These are phyloP conservation scores for Cherax destructor DNA, from an alignment of 1,140 invertebrate genomes.

Conservation along the genomic window DNA sequence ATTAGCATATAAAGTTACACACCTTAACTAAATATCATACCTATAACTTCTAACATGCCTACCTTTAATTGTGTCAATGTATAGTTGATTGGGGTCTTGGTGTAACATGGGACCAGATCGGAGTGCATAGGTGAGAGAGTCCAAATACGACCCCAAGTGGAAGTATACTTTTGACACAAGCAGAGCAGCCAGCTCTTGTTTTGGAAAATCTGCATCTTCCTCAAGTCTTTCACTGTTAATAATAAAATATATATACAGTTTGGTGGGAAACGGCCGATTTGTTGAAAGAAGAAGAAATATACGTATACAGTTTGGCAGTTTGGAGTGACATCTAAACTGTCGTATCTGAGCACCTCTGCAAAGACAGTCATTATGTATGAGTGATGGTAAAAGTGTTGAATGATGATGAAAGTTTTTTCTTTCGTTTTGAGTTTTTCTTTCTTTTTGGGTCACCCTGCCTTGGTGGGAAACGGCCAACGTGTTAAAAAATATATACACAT, in stretches of 20 bases:
- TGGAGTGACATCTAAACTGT: too few relatives aligned
- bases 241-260: background rate
- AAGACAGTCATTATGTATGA: too few relatives aligned
- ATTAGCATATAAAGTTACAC: background rate
- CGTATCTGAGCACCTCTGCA: too few relatives aligned
- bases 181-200: conserved; percentile 94
- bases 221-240: conserved; percentile 90
- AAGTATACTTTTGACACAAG: conserved; percentile 99
- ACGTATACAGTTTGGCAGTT: too few relatives aligned
- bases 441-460: too few relatives aligned
- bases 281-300: too few relatives aligned
- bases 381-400: too few relatives aligned
- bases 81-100: conserved; percentile 93
- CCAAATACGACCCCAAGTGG: conserved; percentile 96
- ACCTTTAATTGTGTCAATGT: conserved; percentile 96
- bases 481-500: too few relatives aligned
- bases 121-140: conserved; percentile 94
- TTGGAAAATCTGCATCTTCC: conserved; percentile 90
- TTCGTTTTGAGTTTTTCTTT: too few relatives aligned
- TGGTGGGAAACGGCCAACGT: too few relatives aligned
- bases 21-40: background rate
- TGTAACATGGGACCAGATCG: conserved; percentile 95
- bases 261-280: too few relatives aligned
- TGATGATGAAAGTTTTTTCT: too few relatives aligned
- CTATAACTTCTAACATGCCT: conserved; percentile 69